Evolutionary conservation across 53 echinoderm and acorn worm species (phyloP).

Genomic region (Echinarachnius parma): DNA sequence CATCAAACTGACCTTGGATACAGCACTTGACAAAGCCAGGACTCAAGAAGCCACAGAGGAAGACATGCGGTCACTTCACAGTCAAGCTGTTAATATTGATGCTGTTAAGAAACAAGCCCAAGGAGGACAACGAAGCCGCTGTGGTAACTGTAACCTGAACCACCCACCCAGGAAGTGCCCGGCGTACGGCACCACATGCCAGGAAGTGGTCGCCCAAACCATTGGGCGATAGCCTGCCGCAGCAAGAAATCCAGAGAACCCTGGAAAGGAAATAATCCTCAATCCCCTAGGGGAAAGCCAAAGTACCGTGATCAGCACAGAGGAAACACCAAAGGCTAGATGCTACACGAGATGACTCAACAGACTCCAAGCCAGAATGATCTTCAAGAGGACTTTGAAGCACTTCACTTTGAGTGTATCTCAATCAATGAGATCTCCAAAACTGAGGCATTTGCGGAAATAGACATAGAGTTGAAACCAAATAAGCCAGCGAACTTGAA

Average conservation of each 20-base stretch:
- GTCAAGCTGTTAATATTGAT: constrained; percentile 34
- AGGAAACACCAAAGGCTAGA: neutral
- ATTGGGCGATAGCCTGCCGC: constrained; percentile 21
- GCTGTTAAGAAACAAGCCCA: constrained; percentile 3
- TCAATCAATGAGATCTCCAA: too few relatives aligned
- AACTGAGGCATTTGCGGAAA: constrained; percentile 13
- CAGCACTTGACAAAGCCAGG: constrained; percentile 43
- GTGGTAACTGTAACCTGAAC: constrained; percentile 23
- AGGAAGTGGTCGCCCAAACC: constrained; percentile 12
- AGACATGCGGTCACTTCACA: constrained; percentile 40
- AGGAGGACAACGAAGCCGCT: constrained; percentile 1
- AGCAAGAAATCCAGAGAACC: neutral
- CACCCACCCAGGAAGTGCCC: constrained; percentile 17
- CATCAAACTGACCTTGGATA: constrained; percentile 41
- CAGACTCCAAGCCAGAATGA: neutral
- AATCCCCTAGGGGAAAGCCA: too few relatives aligned
- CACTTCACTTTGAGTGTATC: neutral
- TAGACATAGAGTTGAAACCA: constrained; percentile 9
- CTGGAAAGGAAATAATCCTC: neutral
- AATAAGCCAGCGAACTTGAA: constrained; percentile 26
- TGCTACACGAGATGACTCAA: neutral
- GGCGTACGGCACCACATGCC: constrained; percentile 24
- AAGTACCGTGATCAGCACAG: too few relatives aligned
- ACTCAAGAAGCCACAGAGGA: constrained; percentile 52
- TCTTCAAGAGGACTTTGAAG: neutral